phyloP scores from a whole-genome alignment of 2,797 vertebrate species.

The Falco novaeseelandiae region DNA sequence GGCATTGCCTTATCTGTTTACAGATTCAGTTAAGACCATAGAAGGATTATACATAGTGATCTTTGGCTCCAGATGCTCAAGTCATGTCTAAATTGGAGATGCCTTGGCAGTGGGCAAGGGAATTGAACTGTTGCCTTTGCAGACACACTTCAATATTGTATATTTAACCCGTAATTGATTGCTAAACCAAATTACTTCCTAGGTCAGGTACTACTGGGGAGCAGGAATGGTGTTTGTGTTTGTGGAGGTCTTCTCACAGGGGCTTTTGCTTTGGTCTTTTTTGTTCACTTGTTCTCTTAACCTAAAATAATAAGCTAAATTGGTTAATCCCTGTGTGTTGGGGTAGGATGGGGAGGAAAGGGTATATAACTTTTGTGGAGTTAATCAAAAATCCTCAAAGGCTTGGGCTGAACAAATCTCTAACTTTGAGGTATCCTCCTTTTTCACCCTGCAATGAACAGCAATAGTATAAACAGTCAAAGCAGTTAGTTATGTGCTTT shows the following conservation, averaged over 20 bases:
- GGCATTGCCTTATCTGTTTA: not conserved
- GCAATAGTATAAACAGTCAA: not conserved
- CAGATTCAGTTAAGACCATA: not conserved
- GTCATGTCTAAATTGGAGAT: not conserved
- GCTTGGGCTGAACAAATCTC: not conserved
- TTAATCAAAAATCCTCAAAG: not conserved
- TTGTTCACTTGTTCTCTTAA: not conserved
- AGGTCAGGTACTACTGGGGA: not conserved
- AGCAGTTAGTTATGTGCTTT: too few relatives aligned
- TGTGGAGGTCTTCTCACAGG: not conserved
- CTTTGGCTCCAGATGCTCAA: not conserved
- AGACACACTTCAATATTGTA: not conserved
- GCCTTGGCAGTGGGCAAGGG: not conserved
- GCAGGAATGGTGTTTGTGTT: not conserved
- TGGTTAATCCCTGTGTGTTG: not conserved
- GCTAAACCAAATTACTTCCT: not conserved
- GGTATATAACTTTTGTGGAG: not conserved
- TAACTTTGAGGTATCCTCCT: not conserved
- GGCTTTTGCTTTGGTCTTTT: not conserved
- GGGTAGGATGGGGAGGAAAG: not conserved
- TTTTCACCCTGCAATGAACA: not conserved
- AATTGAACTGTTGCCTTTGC: not conserved
- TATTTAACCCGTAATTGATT: not conserved
- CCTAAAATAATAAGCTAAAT: not conserved
- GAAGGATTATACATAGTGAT: not conserved